Conservation (phyloP, 2,113 vertebrate genomes). For the Catharus fuscescens region DNA sequence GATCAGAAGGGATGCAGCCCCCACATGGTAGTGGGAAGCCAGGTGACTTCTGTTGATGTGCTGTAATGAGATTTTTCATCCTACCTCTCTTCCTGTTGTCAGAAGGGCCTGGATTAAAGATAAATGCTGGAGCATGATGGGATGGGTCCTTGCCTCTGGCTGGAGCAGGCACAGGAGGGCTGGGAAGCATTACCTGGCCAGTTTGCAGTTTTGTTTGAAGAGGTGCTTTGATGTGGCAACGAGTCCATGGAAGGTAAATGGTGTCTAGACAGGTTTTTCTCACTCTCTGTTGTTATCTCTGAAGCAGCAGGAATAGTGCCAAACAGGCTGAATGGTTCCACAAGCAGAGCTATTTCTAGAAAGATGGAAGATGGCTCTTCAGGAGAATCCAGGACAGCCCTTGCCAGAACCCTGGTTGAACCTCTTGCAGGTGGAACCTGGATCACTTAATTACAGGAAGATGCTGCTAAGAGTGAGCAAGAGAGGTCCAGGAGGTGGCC, state of each 20-base stretch:
- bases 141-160: background rate
- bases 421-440: background rate
- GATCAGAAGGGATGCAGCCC: background rate
- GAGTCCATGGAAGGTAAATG: background rate
- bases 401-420: background rate
- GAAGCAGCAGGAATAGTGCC: background rate
- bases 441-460: background rate
- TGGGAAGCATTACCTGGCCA: background rate
- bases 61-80: background rate
- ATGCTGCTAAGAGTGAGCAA: background rate
- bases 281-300: slow-evolving; percentile 21
- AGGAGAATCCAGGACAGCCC: background rate
- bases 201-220: background rate
- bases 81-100: background rate
- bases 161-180: background rate
- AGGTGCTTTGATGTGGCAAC: slow-evolving; percentile 14
- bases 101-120: background rate
- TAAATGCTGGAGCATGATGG: background rate
- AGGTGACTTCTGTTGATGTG: background rate
- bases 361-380: background rate
- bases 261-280: slow-evolving; percentile 39
- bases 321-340: slow-evolving; percentile 3
- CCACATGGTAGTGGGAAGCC: background rate
- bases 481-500: background rate
- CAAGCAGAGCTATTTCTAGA: slow-evolving; percentile 1